Evolutionary conservation across 2,113 vertebrate species (phyloP), one percentile per base, ranked within the genome.

Genomic region (Xerus inauris): DNA sequence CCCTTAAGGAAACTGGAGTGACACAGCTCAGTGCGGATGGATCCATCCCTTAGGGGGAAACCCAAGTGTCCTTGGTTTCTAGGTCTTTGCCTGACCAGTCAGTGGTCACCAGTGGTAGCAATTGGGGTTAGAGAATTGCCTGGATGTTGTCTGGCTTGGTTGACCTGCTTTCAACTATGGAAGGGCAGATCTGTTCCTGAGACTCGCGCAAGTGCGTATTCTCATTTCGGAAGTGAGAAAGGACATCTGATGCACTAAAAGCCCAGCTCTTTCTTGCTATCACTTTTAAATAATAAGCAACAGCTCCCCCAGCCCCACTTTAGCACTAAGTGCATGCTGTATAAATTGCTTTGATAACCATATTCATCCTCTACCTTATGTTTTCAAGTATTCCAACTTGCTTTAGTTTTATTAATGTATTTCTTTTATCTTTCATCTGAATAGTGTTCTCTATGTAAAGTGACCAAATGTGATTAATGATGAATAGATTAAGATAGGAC

Each of bases 391-490:
- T 98, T 98, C 98, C 90, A 72, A 98, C 95, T 96, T 96, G 97
- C 98, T 98, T 98, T 99, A 95, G 97, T 97, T 98, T 98, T 99
- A 98, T 98, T 98, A 98, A 98, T 98, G 98, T 97, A 98, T 99
- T 98, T 99, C 98, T 98, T 98, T 98, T 99, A 99, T 99, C 98
- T 99, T 98, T 97, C 97, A 98, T 99, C 98, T 98, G 98, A 98
- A 98, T 98, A 97, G 98, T 98, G 98, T 98, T 99, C 98, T 98
- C 98, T 98, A 98, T 98, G 98, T 99, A 98, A 98, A 98, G 98
- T 98, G 98, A 98, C 98, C 98, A 98, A 98, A 98, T 97, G 98
- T 99, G 99, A 99, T 99, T 99, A 99, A 99, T 98, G 98, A 98
- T 98, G 98, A 98, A 98, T 98, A 98, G 98, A 99, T 99, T 98